A percentile compares a stretch with the other conserved stretches of the same genome.
Evolutionary conservation across 2,888 invertebrate species (phyloP).

Genomic region (Capitulum mitella): DNA sequence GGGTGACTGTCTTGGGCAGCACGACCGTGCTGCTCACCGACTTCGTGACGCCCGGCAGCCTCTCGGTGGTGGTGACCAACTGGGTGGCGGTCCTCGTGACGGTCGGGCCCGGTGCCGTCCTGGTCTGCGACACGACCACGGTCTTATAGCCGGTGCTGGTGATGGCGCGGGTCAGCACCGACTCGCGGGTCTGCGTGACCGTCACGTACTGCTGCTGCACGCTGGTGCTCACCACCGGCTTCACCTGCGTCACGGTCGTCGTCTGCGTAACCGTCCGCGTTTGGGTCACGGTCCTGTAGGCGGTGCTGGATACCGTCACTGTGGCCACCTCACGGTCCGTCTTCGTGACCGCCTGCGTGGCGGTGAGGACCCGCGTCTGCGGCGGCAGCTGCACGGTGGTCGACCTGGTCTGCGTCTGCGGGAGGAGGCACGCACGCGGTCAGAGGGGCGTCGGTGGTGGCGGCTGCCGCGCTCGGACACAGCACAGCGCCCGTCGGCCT

Average conservation of each 20-base stretch:
- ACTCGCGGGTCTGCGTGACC: background rate
- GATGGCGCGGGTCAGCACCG: background rate
- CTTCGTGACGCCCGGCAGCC: background rate
- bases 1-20: background rate
- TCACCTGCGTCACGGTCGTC: background rate
- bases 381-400: background rate
- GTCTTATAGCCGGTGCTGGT: background rate
- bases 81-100: background rate
- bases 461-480: no score
- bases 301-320: background rate
- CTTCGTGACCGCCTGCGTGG: background rate
- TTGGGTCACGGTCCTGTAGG: background rate
- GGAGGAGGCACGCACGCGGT: no score
- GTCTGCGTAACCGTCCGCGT: background rate
- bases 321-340: background rate
- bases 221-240: background rate
- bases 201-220: background rate
- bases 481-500: no score
- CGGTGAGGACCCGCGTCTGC: background rate
- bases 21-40: background rate
- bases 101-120: background rate
- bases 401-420: background rate
- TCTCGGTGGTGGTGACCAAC: background rate
- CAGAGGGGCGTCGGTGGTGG: no score
- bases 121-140: background rate